Conservation (phyloP, 2,797 vertebrate species). For the Morelia viridis region DNA sequence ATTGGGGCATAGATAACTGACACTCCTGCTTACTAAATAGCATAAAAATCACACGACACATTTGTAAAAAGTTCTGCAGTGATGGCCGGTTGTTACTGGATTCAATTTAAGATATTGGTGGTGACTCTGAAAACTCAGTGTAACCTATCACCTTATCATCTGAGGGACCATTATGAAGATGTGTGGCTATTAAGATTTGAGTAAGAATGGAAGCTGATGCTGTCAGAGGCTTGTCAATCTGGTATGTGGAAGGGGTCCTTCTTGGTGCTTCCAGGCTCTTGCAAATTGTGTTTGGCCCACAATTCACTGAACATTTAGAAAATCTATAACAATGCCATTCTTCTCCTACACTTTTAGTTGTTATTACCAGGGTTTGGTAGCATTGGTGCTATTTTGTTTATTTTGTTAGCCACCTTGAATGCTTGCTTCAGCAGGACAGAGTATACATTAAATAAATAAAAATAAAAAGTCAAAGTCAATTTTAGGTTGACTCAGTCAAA, state of each 20-base stretch:
- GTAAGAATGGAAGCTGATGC: background rate
- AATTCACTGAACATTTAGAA: background rate
- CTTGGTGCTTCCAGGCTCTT: background rate
- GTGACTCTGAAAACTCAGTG: background rate
- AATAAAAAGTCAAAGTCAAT: too few species aligned
- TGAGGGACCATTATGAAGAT: background rate
- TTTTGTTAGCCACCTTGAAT: too few species aligned
- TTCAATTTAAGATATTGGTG: too few species aligned
- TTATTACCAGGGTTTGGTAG: background rate
- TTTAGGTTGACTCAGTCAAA: too few species aligned
- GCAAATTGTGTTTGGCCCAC: background rate
- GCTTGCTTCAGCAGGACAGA: too few species aligned
- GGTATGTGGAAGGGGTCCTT: background rate
- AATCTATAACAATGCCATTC: background rate
- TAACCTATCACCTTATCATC: background rate
- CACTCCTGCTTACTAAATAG: background rate
- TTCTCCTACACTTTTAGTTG: background rate
- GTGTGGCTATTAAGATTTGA: background rate
- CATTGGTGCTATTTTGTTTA: background rate
- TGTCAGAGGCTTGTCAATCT: background rate
- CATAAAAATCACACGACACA: background rate
- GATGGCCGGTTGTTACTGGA: background rate
- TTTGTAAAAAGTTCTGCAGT: background rate
- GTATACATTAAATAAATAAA: too few species aligned
- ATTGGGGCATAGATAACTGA: background rate